A percentile compares a stretch with the other conserved stretches of the same genome.
Evolutionary conservation across 2,888 invertebrate genomes (phyloP).

Genomic region (Papilio demoleus): DNA sequence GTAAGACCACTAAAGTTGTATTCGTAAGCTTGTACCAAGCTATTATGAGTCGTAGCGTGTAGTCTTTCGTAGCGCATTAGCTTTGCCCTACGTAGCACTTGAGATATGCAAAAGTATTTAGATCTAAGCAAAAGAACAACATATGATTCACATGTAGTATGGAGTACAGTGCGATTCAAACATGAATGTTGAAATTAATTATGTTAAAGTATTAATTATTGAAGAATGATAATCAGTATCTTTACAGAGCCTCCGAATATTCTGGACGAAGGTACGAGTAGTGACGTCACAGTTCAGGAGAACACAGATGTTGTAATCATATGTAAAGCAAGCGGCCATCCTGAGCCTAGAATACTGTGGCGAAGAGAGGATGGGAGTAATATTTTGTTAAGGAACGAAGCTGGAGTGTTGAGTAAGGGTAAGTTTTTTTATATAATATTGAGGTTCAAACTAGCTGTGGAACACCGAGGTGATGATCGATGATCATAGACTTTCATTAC

Average conservation of each 20-base stretch:
- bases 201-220: no score
- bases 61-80: not conserved
- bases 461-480: no score
- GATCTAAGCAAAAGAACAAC: no score
- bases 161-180: no score
- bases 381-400: slow-evolving; percentile 78
- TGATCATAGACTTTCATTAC: no score
- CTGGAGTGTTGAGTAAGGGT: slow-evolving; percentile 76
- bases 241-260: slow-evolving; percentile 90
- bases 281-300: slow-evolving; percentile 88
- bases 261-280: slow-evolving; percentile 89
- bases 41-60: not conserved
- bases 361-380: slow-evolving; percentile 84
- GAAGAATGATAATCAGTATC: not conserved
- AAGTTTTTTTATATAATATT: not conserved
- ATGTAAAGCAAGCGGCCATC: slow-evolving; percentile 89
- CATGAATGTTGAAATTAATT: no score
- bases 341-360: slow-evolving; percentile 86
- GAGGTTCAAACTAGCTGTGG: no score
- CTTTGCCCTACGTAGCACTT: not conserved
- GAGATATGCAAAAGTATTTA: not conserved
- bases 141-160: no score
- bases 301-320: slow-evolving; percentile 89
- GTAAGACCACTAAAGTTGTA: slow-evolving; percentile 65
- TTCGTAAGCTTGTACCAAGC: not conserved